phyloP scores from a whole-genome alignment of 2,888 invertebrate genomes.

The Thecocarcelia acutangulata region DNA sequence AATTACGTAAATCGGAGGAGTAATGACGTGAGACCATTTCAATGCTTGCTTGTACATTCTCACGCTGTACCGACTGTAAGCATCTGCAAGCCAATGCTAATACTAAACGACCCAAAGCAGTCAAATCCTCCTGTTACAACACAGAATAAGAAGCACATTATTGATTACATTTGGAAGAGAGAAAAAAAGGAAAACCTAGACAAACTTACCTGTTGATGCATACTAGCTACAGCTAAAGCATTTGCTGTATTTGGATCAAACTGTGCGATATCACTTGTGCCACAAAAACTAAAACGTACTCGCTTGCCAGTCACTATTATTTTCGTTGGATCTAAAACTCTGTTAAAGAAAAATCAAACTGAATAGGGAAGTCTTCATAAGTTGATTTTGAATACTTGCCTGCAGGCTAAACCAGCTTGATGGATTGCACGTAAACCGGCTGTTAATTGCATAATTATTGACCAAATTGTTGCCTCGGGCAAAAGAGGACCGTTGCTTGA shows the following conservation, averaged over 20 bases:
- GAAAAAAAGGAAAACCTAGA: background rate
- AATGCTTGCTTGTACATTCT: constrained; percentile 93
- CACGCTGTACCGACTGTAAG: constrained; percentile 91
- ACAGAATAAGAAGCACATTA: background rate
- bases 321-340: constrained; percentile 95
- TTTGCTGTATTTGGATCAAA: constrained; percentile 87
- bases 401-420: constrained; percentile 85
- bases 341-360: constrained; percentile 73
- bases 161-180: no score
- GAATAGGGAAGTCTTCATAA: background rate
- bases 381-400: constrained; percentile 80
- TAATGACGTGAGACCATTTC: constrained; percentile 94
- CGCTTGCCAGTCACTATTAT: constrained; percentile 91
- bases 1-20: constrained; percentile 95
- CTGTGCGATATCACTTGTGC: constrained; percentile 90
- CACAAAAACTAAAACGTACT: constrained; percentile 90
- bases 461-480: constrained; percentile 96
- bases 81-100: constrained; percentile 96
- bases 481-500: constrained; percentile 88
- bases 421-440: constrained; percentile 96
- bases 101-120: constrained; percentile 94
- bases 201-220: constrained; percentile 84
- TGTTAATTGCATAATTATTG: constrained; percentile 96
- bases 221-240: constrained; percentile 85
- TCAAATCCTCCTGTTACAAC: constrained; percentile 88